Percentiles rank a stretch among this genome's conserved stretches.
Conservation (phyloP, 2,888 invertebrate genomes). For the Escarpia spicata region DNA sequence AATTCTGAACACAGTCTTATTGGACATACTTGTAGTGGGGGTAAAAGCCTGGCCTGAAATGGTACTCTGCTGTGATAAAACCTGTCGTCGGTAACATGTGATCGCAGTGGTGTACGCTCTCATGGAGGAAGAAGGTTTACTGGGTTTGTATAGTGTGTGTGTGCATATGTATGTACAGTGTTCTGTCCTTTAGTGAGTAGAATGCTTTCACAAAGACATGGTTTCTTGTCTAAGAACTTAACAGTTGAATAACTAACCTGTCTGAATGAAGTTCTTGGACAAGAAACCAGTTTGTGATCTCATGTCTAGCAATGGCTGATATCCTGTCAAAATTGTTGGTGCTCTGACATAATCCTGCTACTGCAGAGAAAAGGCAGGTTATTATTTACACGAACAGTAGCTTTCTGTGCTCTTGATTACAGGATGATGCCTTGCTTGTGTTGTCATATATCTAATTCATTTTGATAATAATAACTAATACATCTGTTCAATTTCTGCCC, state of each 20-base stretch:
- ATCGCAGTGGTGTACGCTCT: background rate
- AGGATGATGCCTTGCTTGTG: constrained; percentile 5
- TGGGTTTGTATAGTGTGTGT: background rate
- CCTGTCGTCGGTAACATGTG: constrained; percentile 13
- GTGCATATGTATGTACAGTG: background rate
- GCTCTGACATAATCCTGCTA: background rate
- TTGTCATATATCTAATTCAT: background rate
- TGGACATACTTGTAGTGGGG: constrained; percentile 7
- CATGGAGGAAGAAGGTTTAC: background rate
- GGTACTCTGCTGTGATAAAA: constrained; percentile 11
- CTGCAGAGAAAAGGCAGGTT: background rate
- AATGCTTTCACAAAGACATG: background rate
- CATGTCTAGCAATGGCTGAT: constrained; percentile 11
- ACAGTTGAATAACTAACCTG: background rate
- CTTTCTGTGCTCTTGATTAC: background rate
- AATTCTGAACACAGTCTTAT: constrained; percentile 11
- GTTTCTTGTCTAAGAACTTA: background rate
- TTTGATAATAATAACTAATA: background rate
- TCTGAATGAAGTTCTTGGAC: background rate
- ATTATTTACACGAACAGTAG: background rate
- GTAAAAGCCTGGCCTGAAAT: constrained; percentile 16
- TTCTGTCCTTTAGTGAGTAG: background rate
- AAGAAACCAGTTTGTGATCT: background rate
- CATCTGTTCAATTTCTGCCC: constrained; percentile 16
- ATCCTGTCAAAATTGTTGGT: background rate